Percentiles rank a stretch among this genome's conserved stretches.
Evolutionary conservation across 2,113 vertebrate species (phyloP).

Genomic region (Glareola pratincola): DNA sequence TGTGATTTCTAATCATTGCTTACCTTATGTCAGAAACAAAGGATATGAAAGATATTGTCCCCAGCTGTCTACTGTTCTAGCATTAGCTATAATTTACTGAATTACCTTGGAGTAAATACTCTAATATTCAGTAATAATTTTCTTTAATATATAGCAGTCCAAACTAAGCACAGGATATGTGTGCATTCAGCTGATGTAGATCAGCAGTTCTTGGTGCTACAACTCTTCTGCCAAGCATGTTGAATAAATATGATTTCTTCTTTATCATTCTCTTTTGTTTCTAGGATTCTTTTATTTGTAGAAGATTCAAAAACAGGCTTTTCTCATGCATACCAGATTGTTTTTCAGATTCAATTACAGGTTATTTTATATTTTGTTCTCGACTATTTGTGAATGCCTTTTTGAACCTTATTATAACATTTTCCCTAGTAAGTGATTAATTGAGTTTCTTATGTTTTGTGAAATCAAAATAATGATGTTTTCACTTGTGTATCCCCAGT

Average conservation of each 20-base stretch:
- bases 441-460: not conserved
- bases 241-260: not conserved
- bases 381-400: not conserved
- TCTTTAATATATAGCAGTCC: not conserved
- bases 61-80: not conserved
- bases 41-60: not conserved
- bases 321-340: not conserved
- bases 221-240: not conserved
- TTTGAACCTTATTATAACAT: not conserved
- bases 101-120: not conserved
- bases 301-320: rapidly evolving
- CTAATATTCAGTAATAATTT: not conserved
- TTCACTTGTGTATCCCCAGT: not conserved
- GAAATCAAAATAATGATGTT: not conserved
- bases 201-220: not conserved
- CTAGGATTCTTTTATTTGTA: not conserved
- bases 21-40: not conserved
- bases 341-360: not conserved
- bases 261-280: not conserved
- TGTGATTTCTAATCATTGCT: not conserved
- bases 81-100: not conserved
- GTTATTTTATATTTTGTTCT: not conserved
- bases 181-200: not conserved
- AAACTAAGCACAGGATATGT: not conserved
- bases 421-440: not conserved